A percentile compares a stretch with the other conserved stretches of the same genome.
phyloP scores from a whole-genome alignment of 2,797 vertebrate species.

The Cercopithecus hamlyni region DNA sequence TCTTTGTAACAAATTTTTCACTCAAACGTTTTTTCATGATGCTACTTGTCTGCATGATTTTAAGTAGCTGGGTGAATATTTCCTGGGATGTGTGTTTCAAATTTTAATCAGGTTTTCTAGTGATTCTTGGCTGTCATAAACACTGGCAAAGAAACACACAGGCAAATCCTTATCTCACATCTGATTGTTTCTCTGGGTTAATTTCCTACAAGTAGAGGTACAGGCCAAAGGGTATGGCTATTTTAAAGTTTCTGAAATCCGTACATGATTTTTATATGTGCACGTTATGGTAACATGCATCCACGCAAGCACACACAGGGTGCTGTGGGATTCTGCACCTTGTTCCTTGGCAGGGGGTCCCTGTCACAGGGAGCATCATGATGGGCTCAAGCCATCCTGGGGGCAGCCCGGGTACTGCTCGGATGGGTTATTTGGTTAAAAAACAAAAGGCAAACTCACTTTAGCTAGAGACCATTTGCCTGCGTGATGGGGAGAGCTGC shows the following conservation, averaged over 20 bases:
- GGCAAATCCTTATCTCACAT: neutral
- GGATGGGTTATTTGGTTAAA: neutral
- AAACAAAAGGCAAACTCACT: neutral
- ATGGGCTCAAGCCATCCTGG: neutral
- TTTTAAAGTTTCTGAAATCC: neutral
- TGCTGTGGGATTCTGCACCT: neutral
- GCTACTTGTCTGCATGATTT: fast-evolving
- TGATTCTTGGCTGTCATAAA: neutral
- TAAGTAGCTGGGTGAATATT: neutral
- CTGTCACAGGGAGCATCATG: neutral
- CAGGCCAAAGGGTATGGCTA: neutral
- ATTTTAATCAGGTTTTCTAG: neutral
- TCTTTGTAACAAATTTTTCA: neutral
- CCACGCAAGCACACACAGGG: neutral
- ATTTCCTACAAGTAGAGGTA: neutral
- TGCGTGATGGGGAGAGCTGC: fast-evolving
- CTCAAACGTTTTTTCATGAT: neutral
- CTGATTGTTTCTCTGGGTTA: neutral
- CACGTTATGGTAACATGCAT: too few species aligned
- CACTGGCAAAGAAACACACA: neutral
- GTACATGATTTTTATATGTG: neutral
- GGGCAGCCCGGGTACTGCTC: neutral
- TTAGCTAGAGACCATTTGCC: neutral
- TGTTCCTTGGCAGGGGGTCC: neutral
- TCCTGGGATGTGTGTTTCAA: neutral